phyloP scores from a whole-genome alignment of 2,888 invertebrate genomes.

The Perdita meconis region DNA sequence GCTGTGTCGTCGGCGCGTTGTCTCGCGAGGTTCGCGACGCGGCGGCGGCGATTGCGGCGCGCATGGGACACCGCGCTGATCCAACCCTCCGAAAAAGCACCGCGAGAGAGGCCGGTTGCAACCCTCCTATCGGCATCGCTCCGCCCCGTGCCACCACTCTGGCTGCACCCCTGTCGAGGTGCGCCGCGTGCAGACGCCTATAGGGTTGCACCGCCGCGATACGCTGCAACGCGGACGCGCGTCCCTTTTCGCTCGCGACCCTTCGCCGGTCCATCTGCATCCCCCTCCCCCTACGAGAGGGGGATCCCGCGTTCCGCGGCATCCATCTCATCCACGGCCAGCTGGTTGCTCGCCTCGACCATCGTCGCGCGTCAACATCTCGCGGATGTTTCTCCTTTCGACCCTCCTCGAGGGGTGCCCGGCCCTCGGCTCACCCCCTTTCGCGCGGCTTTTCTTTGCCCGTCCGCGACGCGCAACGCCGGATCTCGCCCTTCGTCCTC shows the following conservation, averaged over 20 bases:
- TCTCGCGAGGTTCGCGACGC: slow-evolving; percentile 23
- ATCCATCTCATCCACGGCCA: slow-evolving; percentile 64
- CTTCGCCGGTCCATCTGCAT: slow-evolving; percentile 61
- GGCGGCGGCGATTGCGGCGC: too few relatives aligned
- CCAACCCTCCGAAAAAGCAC: slow-evolving; percentile 81
- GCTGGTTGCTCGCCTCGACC: slow-evolving; percentile 62
- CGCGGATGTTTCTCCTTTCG: slow-evolving; percentile 36
- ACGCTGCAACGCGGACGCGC: slow-evolving; percentile 62
- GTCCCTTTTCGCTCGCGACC: slow-evolving; percentile 65
- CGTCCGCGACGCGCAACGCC: slow-evolving; percentile 20
- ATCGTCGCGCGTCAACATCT: slow-evolving; percentile 53
- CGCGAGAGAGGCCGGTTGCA: slow-evolving; percentile 79
- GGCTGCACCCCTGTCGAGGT: slow-evolving; percentile 66
- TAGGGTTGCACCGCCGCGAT: slow-evolving; percentile 63
- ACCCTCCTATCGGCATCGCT: slow-evolving; percentile 81
- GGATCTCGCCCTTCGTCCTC: not conserved
- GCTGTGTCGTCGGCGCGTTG: slow-evolving; percentile 23
- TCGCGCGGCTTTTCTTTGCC: slow-evolving; percentile 25
- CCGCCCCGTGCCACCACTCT: slow-evolving; percentile 80
- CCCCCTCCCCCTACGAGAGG: slow-evolving; percentile 64
- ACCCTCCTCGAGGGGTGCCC: slow-evolving; percentile 20
- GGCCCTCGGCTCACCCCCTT: slow-evolving; percentile 14
- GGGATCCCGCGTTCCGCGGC: slow-evolving; percentile 63
- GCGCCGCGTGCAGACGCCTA: slow-evolving; percentile 65
- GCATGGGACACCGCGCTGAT: slow-evolving; percentile 78